Evolutionary conservation across 2,888 invertebrate genomes (phyloP).

Genomic region (Hypomecis punctinalis): DNA sequence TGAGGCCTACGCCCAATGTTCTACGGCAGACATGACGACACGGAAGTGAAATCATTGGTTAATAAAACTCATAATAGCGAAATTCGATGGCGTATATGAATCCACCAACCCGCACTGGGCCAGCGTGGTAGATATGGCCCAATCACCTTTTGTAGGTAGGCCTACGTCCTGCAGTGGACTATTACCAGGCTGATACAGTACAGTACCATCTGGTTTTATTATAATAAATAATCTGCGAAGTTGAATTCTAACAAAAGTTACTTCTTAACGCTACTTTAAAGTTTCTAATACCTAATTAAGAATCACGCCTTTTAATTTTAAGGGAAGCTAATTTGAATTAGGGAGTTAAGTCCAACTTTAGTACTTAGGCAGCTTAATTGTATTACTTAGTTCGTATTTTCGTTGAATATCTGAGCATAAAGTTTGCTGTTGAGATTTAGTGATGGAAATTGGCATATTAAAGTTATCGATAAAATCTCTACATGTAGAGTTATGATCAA

Average conservation of each 20-base stretch:
- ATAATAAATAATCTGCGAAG: slow-evolving; percentile 16
- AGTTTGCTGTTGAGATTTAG: slow-evolving; percentile 18
- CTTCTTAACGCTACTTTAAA: slow-evolving; percentile 25
- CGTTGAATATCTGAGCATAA: slow-evolving; percentile 30
- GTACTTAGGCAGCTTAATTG: slow-evolving; percentile 35
- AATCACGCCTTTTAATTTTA: slow-evolving; percentile 33
- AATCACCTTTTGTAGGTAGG: too few species aligned
- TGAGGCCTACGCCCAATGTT: too few species aligned
- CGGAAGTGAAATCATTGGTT: too few species aligned
- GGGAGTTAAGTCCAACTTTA: slow-evolving; percentile 30
- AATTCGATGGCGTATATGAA: too few species aligned
- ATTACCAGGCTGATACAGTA: too few species aligned
- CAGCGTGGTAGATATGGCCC: too few species aligned
- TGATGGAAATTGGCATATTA: slow-evolving; percentile 10
- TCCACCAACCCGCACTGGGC: too few species aligned
- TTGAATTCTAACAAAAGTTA: slow-evolving; percentile 18
- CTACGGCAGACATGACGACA: too few species aligned
- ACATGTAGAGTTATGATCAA: too few species aligned
- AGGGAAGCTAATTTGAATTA: slow-evolving; percentile 35
- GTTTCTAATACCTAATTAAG: slow-evolving; percentile 30
- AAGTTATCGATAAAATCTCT: background rate
- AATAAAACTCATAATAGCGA: too few species aligned
- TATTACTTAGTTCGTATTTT: slow-evolving; percentile 32
- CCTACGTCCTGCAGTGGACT: too few species aligned
- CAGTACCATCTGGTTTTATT: slow-evolving; percentile 4